Base-by-base conservation (phyloP, 2,888 invertebrate species). In the Unio delphinus region DNA sequence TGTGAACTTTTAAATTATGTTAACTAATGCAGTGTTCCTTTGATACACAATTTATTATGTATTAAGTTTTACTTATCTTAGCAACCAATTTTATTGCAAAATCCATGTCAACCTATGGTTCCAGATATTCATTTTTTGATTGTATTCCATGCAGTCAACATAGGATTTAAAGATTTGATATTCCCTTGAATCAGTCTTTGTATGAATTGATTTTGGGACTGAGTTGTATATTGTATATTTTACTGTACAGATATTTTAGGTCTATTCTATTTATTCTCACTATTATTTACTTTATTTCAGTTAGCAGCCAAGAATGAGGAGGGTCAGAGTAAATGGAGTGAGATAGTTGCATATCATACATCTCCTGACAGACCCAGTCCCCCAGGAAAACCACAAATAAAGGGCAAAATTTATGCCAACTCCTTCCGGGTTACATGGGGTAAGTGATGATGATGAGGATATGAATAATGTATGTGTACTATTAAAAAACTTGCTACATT, bases 281-380 rank as follows among this genome's bases (percentile, higher is more conserved):
- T 45, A 3, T 3, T 45, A 18, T 55, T 23, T 65, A 0, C 67
- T 55, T 67, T 34, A 55, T 73, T 87, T 26, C 93, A 95, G 88
- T 91, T 96, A 82, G 92, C 94, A 78, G 94, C 95, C 80, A 94
- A 94, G 87, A 96, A 96, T 87, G 94, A 94, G 79, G 95, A 95
- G 83, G 96, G 96, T 3, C 92, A 92, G 79, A 95, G 96, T 80
- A 85, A 85, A 73, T 96, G 95, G 95, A 95, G 95, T 56, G 93
- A 94, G 67, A 94, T 95, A 86, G 94, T 96, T 28, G 90, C 92
- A 68, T 96, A 94, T 89, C 92, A 93, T 77, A 97, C 97, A 17
- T 91, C 93, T 69, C 94, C 96, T 6, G 96, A 95, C 86, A 91
- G 93, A 72, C 97, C 96, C 4, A 92, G 92, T 0, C 92, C 94